Evolutionary conservation across 1,140 invertebrate genomes (phyloP), one percentile per base, ranked within the genome.

Genomic region (Solenopsis invicta): DNA sequence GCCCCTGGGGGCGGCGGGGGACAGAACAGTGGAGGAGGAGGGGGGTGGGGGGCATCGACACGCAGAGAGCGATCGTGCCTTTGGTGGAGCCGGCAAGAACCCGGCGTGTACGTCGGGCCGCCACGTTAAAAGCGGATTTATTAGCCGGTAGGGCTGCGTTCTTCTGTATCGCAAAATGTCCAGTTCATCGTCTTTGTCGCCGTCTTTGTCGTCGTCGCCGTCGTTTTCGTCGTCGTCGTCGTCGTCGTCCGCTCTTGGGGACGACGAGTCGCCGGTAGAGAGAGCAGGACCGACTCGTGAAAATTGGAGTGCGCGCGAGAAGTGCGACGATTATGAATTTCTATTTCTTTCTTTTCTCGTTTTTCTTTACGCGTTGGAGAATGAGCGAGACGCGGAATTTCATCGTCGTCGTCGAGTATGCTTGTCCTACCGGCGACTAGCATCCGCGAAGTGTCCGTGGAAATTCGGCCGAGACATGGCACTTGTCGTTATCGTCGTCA

Each of bases 31-130:
- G 85, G 64, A 45, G 82, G 80, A 80, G 67, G 82, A 81, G 74
- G 82, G 85, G 85, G 86, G 91, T 74, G 81, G 86, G 56, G 88
- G 88, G 86, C 92, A 91, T 76, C 91, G 88, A 89, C 87, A 86
- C 87, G 88, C 88, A 91, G 89, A 91, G 89, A 92, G 91, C 92
- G 92, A 94, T 93, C 93, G 93, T 92, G 90, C 91, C 92, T 92
- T 91, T 93, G 90, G 89, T 88, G 84, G 91, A 92, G 91, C 92
- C 93, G 93, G 92, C 89, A 87, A 85, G 86, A 88, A 90, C 90
- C 93, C 94, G 93, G 94, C 93, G 92, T 93, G 93, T 91, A 92
- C 89, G 88, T 88, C 85, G 89, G 77, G 41, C 67, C 78, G 82
- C 66, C 82, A 91, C 88, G 81, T 88, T 90, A 90, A 89, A 91